Percentiles rank a stretch among this genome's conserved stretches.
These are phyloP conservation scores for Enteromius mattozi DNA, from an alignment of 2,797 vertebrate species.

Conservation along the genomic window DNA sequence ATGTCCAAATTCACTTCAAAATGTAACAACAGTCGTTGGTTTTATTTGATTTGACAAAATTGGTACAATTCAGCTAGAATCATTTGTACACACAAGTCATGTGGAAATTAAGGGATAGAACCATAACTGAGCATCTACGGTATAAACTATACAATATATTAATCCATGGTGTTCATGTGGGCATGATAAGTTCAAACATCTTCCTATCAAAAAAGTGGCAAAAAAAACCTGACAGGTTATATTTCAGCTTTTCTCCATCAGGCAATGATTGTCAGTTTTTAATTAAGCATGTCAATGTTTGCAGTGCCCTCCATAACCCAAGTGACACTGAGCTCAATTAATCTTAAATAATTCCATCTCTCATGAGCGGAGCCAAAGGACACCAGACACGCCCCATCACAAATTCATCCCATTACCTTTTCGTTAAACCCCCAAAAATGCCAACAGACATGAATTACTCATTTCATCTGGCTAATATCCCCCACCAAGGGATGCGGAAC, in stretches of 20 bases:
- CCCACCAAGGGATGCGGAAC: constrained; percentile 49
- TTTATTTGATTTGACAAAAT: background rate
- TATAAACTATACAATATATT: background rate
- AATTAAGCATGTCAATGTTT: constrained; percentile 40
- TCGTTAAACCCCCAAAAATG: constrained; percentile 44
- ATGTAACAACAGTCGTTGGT: background rate
- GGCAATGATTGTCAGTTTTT: constrained; percentile 34
- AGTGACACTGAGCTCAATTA: constrained; percentile 48
- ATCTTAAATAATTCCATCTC: constrained; percentile 37
- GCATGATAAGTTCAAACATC: background rate
- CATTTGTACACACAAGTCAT: background rate
- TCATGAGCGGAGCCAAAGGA: constrained; percentile 29
- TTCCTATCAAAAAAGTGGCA: background rate
- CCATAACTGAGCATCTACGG: background rate
- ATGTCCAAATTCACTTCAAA: background rate
- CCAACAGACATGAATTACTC: constrained; percentile 56
- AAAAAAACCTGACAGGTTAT: constrained; percentile 9
- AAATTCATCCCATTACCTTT: constrained; percentile 51
- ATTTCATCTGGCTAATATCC: constrained; percentile 70
- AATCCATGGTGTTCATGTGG: background rate
- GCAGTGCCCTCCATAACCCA: constrained; percentile 5
- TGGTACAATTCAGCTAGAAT: background rate
- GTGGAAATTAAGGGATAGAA: background rate
- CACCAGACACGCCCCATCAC: constrained; percentile 45
- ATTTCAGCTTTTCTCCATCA: background rate